Percentiles rank a stretch among this genome's conserved stretches.
Conservation (phyloP, 2,888 invertebrate species). For the Heliothis peltigera region DNA sequence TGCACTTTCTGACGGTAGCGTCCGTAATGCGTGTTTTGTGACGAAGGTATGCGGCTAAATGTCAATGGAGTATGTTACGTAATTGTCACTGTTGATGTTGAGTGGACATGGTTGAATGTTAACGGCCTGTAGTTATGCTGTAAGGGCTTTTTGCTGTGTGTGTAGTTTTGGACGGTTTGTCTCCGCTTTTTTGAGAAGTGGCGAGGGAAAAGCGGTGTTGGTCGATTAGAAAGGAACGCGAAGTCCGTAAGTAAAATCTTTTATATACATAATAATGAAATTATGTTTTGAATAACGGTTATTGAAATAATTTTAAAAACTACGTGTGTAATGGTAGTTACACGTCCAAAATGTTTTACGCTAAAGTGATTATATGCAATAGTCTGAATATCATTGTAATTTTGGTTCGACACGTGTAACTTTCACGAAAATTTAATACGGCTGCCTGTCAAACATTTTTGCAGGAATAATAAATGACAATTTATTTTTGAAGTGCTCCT, state of each 20-base stretch:
- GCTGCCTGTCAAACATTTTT: constrained; percentile 1
- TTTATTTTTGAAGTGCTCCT: background rate
- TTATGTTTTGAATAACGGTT: too few relatives aligned
- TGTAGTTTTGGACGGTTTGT: too few relatives aligned
- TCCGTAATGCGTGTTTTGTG: constrained; percentile 64
- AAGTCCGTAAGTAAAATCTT: too few relatives aligned
- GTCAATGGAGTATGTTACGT: constrained; percentile 24
- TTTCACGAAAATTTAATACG: constrained; percentile 8
- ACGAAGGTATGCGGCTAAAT: constrained; percentile 41
- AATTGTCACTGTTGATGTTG: background rate
- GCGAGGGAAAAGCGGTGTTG: background rate
- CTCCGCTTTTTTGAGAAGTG: background rate
- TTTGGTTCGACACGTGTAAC: constrained; percentile 2
- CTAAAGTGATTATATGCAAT: background rate
- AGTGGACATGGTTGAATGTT: background rate
- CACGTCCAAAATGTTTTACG: background rate
- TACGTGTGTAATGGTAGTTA: too few relatives aligned
- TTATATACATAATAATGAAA: too few relatives aligned
- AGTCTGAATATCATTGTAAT: background rate
- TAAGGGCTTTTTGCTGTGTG: too few relatives aligned
- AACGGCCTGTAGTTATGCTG: background rate
- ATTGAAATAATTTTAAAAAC: background rate
- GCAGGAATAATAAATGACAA: background rate
- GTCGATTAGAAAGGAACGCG: too few relatives aligned
- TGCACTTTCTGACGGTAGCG: constrained; percentile 65